Conservation (phyloP, 2,797 vertebrate genomes). For the Tangara arthus region DNA sequence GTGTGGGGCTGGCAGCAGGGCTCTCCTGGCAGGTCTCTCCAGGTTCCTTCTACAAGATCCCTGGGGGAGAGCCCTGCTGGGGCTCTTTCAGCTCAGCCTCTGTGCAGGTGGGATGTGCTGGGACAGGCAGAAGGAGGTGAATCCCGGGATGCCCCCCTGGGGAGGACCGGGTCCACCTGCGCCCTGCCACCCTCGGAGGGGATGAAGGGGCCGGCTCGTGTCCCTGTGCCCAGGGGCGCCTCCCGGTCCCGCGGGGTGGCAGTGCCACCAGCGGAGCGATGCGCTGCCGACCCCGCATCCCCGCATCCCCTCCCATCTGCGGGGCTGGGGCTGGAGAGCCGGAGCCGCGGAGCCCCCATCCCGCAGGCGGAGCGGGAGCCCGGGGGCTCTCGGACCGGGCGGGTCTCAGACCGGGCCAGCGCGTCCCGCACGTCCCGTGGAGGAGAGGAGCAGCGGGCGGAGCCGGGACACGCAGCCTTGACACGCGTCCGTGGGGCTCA, state of each 20-base stretch:
- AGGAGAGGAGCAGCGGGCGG: not conserved
- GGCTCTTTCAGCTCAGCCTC: not conserved
- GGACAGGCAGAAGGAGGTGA: not conserved
- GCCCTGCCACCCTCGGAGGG: not conserved
- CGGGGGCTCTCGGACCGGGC: not conserved
- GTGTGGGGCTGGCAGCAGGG: accelerated
- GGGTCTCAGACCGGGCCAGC: not conserved
- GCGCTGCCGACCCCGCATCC: not conserved
- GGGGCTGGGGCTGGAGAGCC: not conserved
- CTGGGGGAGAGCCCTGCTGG: too few species aligned
- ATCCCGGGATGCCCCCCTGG: not conserved
- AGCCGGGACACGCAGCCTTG: not conserved
- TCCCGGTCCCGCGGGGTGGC: not conserved
- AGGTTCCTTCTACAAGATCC: not conserved
- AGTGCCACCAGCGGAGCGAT: not conserved
- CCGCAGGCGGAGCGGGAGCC: not conserved
- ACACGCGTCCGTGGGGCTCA: not conserved
- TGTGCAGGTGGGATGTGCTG: accelerated
- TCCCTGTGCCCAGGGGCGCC: not conserved
- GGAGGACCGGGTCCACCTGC: accelerated
- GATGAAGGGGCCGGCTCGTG: not conserved
- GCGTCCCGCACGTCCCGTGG: not conserved
- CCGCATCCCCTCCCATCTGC: not conserved
- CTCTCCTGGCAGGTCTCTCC: not conserved
- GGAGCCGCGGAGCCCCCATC: not conserved